These are phyloP conservation scores for Tetropium fuscum DNA, from an alignment of 2,888 invertebrate genomes.

Conservation along the genomic window DNA sequence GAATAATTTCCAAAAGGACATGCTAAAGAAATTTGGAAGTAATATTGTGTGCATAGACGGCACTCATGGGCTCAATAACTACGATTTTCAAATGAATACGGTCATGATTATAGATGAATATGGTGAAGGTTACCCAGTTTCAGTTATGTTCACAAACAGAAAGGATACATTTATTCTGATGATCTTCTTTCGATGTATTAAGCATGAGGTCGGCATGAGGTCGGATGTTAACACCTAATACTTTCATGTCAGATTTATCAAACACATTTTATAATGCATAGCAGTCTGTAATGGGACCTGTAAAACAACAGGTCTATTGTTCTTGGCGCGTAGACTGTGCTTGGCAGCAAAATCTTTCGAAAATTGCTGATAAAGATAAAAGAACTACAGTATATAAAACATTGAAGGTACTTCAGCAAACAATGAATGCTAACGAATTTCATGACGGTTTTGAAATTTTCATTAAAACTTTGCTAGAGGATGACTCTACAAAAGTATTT, in stretches of 20 bases:
- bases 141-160: constrained; percentile 18
- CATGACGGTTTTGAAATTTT: not conserved
- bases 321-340: not conserved
- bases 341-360: not conserved
- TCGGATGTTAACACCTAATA: not conserved
- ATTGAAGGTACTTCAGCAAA: not conserved
- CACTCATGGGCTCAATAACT: constrained; percentile 25
- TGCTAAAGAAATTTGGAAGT: not conserved
- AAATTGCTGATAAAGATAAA: not conserved
- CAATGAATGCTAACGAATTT: not conserved
- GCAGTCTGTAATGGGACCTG: not conserved
- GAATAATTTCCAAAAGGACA: not conserved
- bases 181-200: not conserved
- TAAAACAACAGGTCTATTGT: not conserved
- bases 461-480: not conserved
- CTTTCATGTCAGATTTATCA: not conserved
- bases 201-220: not conserved
- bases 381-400: not conserved
- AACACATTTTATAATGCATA: not conserved
- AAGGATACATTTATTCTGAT: constrained; percentile 2
- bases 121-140: constrained; percentile 14
- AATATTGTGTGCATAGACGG: constrained; percentile 17
- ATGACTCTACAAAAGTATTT: not conserved
- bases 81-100: constrained; percentile 8
- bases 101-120: constrained; percentile 14